Base-by-base conservation (phyloP, 1,140 invertebrate species). In the Macrotrachela quadricornifera region DNA sequence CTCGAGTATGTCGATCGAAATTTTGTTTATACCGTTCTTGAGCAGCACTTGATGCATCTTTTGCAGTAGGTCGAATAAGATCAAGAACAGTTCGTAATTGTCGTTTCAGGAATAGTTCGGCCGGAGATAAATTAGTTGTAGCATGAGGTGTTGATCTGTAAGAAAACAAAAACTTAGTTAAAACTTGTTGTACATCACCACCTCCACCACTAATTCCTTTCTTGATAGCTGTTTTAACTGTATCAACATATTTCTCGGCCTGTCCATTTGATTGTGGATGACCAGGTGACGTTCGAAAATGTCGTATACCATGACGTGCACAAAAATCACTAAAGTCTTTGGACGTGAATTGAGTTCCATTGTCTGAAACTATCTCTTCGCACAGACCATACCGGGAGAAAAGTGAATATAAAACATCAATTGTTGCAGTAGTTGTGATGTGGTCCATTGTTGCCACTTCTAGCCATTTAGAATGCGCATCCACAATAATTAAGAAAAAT, bases 391-490 rank as follows among this genome's bases (percentile, higher is more conserved):
- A 50, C 16, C 39, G 15, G 17, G 58, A 36, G 37, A 58, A 59
- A 14, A 54, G 8, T 0, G 10, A 13, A n/a, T 51, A 39, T 12
- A 59, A 42, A 21, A 50, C 42, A 18, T 38, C 47, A 18, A 59
- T 51, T 16, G 57, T 59, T 21, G 42, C 38, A n/a, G 13, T 16
- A 18, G 58, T 30, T 40, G 57, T 55, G 9, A 49, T 50, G 21
- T 12, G 46, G 16, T 47, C 21, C 21, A 47, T 48, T 1, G 40
- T 17, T 15, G 36, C 12, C 2, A 71, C 60, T 57, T 72, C 66
- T 16, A 64, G 57, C 64, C 65, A 73, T 56, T 67, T 70, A 0
- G 64, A 65, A 53, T 61, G 65, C 1, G 66, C 54, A 60, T 74
- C 72, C 0, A 67, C 60, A 4, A 70, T 51, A 17, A 74, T 60